phyloP scores from a whole-genome alignment of 2,113 vertebrate species.

The Clinocottus analis region DNA sequence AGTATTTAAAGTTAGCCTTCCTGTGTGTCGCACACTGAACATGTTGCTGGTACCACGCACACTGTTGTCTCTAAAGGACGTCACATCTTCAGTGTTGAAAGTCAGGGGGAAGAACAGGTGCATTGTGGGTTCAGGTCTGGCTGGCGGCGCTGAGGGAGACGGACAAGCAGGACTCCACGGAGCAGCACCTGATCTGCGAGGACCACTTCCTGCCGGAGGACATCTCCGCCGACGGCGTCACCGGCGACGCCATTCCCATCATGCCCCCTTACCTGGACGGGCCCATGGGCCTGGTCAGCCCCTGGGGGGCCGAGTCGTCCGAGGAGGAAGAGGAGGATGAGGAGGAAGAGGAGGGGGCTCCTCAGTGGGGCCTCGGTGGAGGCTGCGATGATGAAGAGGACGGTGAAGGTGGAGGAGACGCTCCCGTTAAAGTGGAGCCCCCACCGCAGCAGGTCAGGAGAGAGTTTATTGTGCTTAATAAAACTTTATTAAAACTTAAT shows the following conservation, averaged over 20 bases:
- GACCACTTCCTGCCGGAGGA: constrained; percentile 84
- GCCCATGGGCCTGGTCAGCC: constrained; percentile 28
- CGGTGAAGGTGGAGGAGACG: neutral
- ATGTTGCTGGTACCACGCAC: too few species aligned
- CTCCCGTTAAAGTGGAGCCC: neutral
- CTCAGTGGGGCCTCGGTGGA: constrained; percentile 1
- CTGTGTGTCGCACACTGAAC: too few species aligned
- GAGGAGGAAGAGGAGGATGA: constrained; percentile 52
- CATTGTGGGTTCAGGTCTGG: constrained; percentile 71
- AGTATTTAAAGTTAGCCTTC: too few species aligned
- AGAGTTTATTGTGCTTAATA: neutral
- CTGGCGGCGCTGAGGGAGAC: constrained; percentile 80
- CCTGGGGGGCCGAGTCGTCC: constrained; percentile 43
- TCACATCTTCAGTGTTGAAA: too few species aligned
- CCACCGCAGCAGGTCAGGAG: constrained; percentile 35
- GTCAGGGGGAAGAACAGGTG: too few species aligned
- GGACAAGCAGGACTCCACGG: constrained; percentile 49
- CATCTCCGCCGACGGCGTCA: constrained; percentile 66
- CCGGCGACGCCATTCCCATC: constrained; percentile 78
- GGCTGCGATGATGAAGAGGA: neutral
- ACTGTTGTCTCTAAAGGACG: too few species aligned
- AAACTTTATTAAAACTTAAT: neutral
- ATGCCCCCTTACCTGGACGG: constrained; percentile 79
- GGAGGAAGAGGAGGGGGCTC: neutral
- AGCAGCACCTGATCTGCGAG: constrained; percentile 78